Evolutionary conservation across 2,113 vertebrate species (phyloP).

Genomic region (Prolemur simus): DNA sequence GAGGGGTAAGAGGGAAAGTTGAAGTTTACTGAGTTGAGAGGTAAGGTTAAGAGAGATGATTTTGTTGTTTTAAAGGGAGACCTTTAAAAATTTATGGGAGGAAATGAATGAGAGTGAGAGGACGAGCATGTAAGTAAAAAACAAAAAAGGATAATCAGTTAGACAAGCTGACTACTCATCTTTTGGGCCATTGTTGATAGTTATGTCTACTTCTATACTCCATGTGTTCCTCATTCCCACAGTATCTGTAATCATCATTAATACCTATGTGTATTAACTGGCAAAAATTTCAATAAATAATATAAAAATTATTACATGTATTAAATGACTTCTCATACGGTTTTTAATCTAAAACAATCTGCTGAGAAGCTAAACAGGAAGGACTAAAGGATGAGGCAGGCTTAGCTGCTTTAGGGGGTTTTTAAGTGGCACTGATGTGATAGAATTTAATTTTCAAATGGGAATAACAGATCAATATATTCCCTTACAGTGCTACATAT

Average conservation of each 20-base stretch:
- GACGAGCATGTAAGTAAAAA: background rate
- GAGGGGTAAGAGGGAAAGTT: background rate
- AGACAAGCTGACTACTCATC: background rate
- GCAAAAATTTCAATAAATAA: background rate
- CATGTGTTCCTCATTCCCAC: background rate
- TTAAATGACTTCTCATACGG: background rate
- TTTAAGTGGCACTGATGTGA: background rate
- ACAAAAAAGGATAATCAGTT: background rate
- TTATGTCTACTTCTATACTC: background rate
- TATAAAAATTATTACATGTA: background rate
- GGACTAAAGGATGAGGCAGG: background rate
- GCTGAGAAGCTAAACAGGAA: constrained; percentile 15
- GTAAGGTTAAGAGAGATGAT: background rate
- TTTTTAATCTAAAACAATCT: constrained; percentile 38
- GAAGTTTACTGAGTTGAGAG: background rate
- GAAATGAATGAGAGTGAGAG: constrained; percentile 17
- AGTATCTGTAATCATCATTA: background rate
- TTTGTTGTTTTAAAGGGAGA: constrained; percentile 32
- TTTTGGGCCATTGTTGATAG: background rate
- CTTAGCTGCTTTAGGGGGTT: background rate
- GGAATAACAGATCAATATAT: constrained; percentile 27
- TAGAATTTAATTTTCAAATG: constrained; percentile 62
- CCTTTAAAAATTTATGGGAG: background rate
- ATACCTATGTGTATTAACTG: background rate
- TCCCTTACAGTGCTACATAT: background rate